These are phyloP conservation scores for Nebria salina DNA, from an alignment of 2,888 invertebrate genomes.

Conservation along the genomic window DNA sequence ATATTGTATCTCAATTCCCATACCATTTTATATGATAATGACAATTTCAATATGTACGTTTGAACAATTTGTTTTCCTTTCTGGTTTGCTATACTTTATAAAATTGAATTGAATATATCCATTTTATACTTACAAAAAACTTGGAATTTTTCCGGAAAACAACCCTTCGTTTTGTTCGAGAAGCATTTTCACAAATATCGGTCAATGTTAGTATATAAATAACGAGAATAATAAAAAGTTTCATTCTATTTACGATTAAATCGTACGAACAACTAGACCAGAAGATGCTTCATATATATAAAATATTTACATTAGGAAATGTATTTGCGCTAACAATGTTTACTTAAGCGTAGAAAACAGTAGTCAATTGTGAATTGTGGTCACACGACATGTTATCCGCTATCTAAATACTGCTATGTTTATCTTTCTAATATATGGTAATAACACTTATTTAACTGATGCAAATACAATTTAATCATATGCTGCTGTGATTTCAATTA, in stretches of 20 bases:
- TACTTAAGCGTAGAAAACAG: neutral
- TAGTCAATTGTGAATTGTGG: neutral
- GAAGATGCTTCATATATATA: neutral
- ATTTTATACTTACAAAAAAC: conserved; percentile 59
- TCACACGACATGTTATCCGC: conserved; percentile 7
- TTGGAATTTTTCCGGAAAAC: conserved; percentile 61
- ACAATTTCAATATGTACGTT: too few species aligned
- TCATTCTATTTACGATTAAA: conserved; percentile 16
- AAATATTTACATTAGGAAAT: conserved; percentile 5
- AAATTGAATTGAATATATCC: conserved; percentile 9
- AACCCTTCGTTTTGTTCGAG: conserved; percentile 58
- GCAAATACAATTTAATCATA: neutral
- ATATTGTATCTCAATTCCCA: too few species aligned
- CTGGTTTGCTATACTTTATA: neutral
- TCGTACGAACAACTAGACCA: conserved; percentile 2
- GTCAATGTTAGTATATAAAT: neutral
- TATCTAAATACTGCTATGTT: neutral
- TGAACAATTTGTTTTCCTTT: neutral
- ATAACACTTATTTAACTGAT: neutral
- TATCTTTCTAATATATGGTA: conserved; percentile 8
- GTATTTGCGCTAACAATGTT: neutral
- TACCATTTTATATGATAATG: too few species aligned
- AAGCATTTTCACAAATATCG: conserved; percentile 42
- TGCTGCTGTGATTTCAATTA: neutral
- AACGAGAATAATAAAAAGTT: conserved; percentile 18